Evolutionary conservation across 2,888 invertebrate species (phyloP).

Genomic region (Leptinotarsa tumamoca): DNA sequence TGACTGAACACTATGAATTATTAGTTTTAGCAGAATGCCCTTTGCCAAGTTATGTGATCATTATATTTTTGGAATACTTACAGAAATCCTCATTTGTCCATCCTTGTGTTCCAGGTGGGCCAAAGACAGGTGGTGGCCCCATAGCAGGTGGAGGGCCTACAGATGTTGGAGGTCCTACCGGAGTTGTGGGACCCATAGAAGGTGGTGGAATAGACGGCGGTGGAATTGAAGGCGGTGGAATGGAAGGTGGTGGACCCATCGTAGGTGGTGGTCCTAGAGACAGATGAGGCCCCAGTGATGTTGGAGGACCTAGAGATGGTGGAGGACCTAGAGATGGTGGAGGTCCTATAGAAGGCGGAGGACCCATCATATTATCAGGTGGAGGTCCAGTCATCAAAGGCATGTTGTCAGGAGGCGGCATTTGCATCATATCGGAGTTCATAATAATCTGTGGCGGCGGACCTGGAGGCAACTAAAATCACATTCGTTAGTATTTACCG

Average conservation of each 20-base stretch:
- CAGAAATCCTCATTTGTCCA: conserved; percentile 58
- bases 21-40: too few relatives aligned
- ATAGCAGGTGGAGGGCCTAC: conserved; percentile 23
- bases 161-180: conserved; percentile 2
- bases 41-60: too few relatives aligned
- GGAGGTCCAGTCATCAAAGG: conserved; percentile 31
- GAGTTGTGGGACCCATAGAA: conserved; percentile 17
- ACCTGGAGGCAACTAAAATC: conserved; percentile 19
- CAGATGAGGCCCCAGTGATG: conserved; percentile 19
- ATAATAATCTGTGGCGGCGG: conserved; percentile 36
- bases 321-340: conserved; percentile 12
- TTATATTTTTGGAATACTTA: conserved; percentile 34
- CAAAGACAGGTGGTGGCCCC: conserved; percentile 46
- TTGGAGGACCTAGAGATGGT: conserved; percentile 3
- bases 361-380: conserved; percentile 32
- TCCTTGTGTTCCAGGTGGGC: conserved; percentile 58
- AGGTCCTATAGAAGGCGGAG: conserved; percentile 20
- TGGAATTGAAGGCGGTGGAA: not conserved
- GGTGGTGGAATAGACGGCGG: not conserved
- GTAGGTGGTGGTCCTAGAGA: conserved; percentile 34
- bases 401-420: conserved; percentile 37
- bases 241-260: not conserved
- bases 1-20: too few relatives aligned
- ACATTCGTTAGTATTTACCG: not conserved
- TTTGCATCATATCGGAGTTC: conserved; percentile 41